Percentiles rank a stretch among this genome's conserved stretches.
Conservation (phyloP, 2,888 invertebrate species). For the Eremobia ochroleuca region DNA sequence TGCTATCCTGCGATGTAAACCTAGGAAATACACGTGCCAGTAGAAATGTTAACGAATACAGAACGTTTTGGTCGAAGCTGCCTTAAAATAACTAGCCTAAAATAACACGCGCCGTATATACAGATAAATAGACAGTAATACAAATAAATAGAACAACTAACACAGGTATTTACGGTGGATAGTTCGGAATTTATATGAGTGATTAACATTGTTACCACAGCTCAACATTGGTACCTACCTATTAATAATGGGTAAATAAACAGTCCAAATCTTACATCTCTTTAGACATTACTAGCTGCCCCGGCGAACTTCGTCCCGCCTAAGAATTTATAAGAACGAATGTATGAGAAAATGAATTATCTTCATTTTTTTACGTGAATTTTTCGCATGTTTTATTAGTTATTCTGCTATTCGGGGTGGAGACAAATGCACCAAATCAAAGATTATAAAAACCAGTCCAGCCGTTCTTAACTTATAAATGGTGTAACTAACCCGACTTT, state of each 20-base stretch:
- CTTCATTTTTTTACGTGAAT: not conserved
- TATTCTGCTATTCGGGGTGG: not conserved
- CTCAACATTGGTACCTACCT: not conserved
- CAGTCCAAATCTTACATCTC: not conserved
- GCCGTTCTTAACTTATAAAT: too few species aligned
- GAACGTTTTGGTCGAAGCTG: not conserved
- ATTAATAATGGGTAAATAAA: not conserved
- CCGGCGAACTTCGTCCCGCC: too few species aligned
- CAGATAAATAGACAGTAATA: too few species aligned
- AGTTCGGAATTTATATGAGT: constrained; percentile 13
- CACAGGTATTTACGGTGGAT: constrained; percentile 17
- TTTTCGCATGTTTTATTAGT: not conserved
- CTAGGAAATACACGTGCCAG: too few species aligned
- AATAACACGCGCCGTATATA: constrained; percentile 13
- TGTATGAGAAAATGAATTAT: too few species aligned
- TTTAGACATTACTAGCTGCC: too few species aligned
- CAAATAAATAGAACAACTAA: constrained; percentile 5
- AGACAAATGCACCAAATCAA: not conserved
- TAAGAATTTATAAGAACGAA: not conserved
- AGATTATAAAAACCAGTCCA: not conserved
- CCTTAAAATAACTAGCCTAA: constrained; percentile 12
- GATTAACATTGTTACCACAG: not conserved
- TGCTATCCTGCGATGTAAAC: not conserved
- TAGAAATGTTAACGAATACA: constrained; percentile 11
- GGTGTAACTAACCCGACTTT: not conserved